phyloP scores from a whole-genome alignment of 1,140 invertebrate genomes.

The Acromyrmex echinatior region DNA sequence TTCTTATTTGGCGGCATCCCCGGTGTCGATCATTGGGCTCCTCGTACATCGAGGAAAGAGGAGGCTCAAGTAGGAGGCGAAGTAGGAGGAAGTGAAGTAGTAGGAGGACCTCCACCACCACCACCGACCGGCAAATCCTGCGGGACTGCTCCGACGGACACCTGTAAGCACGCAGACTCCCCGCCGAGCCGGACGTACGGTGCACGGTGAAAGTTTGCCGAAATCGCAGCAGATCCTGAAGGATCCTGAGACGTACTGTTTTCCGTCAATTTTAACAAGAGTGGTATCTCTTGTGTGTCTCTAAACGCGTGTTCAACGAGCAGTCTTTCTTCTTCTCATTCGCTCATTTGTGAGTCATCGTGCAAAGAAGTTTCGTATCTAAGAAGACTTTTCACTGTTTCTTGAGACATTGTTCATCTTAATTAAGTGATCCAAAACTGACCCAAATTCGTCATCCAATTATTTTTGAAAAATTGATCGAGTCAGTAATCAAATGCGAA shows the following conservation, averaged over 20 bases:
- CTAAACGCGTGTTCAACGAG: constrained; percentile 11
- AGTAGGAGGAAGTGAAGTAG: constrained; percentile 76
- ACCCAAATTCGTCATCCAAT: not conserved
- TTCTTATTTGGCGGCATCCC: constrained; percentile 54
- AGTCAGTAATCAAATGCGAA: not conserved
- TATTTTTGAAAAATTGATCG: constrained; percentile 18
- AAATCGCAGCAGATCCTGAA: constrained; percentile 70
- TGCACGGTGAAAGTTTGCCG: constrained; percentile 67
- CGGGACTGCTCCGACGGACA: constrained; percentile 75
- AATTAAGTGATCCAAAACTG: not conserved
- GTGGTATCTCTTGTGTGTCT: constrained; percentile 22
- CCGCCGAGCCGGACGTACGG: constrained; percentile 67
- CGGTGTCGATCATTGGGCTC: constrained; percentile 52
- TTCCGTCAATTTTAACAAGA: constrained; percentile 18
- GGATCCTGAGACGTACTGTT: constrained; percentile 51
- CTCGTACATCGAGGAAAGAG: constrained; percentile 67
- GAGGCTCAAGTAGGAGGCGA: constrained; percentile 61
- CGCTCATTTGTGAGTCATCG: not conserved
- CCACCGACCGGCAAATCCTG: constrained; percentile 72
- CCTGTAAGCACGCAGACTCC: constrained; percentile 78
- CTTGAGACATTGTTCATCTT: not conserved
- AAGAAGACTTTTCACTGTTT: not conserved
- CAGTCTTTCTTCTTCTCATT: not conserved
- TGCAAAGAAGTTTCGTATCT: not conserved
- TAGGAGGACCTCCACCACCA: constrained; percentile 76